Evolutionary conservation across 1,140 invertebrate species (phyloP), one percentile per base, ranked within the genome.

Genomic region (Phenacoccus solenopsis): DNA sequence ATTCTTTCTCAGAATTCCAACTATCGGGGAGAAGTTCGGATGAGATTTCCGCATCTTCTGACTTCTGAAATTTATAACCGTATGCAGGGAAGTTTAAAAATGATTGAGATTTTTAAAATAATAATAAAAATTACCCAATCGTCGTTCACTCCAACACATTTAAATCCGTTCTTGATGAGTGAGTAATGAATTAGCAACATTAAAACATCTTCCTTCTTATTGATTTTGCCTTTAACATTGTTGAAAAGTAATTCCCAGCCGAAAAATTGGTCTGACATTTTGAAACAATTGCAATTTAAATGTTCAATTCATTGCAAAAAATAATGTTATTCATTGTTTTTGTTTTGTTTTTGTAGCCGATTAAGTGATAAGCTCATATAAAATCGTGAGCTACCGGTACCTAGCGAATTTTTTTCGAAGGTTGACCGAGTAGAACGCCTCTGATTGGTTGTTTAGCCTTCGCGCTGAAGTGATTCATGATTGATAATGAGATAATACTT

Each of bases 231-330:
- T 74, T 84, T 81, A 61, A 87, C 81, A 20, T 84, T 82, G 74
- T 82, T 84, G 73, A 85, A 86, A 28, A 89, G 78, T 69, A 90
- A 77, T 76, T 90, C 88, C 83, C 88, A 90, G n/a, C 88, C 88
- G 77, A 88, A 89, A 67, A 86, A 78, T 74, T 74, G 76, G 70
- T 79, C 76, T 20, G 78, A 4, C 59, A 64, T 64, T 64, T 24
- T 64, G 22, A 49, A 32, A 32, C n/a, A n/a, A n/a, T n/a, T n/a
- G n/a, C n/a, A n/a, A n/a, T n/a, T n/a, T n/a, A n/a, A n/a, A n/a
- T n/a, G n/a, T n/a, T n/a, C n/a, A n/a, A n/a, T n/a, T n/a, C n/a
- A n/a, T n/a, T n/a, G n/a, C n/a, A n/a, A n/a, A n/a, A n/a, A n/a
- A n/a, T n/a, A n/a, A n/a, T n/a, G n/a, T n/a, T n/a, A n/a, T n/a